Evolutionary conservation across 2,113 vertebrate genomes (phyloP).

Genomic region (Salvator merianae): DNA sequence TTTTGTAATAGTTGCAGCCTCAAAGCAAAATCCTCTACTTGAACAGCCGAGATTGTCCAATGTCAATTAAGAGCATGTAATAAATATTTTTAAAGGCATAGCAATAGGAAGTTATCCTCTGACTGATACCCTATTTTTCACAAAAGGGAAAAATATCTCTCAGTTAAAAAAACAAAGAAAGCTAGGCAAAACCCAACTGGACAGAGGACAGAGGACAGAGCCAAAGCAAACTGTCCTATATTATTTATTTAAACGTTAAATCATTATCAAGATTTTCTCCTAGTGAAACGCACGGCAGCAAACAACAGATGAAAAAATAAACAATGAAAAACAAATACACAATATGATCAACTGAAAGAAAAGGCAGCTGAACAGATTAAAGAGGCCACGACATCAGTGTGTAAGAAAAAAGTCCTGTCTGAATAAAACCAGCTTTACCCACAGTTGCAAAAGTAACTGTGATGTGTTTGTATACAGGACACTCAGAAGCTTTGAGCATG

Average conservation of each 20-base stretch:
- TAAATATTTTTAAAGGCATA: slow-evolving; percentile 14
- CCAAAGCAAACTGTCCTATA: background rate
- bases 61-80: background rate
- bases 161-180: slow-evolving; percentile 20
- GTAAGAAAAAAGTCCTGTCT: background rate
- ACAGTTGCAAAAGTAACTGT: too few relatives aligned
- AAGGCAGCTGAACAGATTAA: background rate
- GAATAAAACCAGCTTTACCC: background rate
- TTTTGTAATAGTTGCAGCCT: background rate
- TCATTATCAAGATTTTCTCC: background rate
- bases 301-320: background rate
- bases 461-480: too few relatives aligned
- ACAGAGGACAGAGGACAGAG: background rate
- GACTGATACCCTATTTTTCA: slow-evolving; percentile 31
- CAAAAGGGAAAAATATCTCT: background rate
- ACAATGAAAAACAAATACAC: background rate
- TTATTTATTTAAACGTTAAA: background rate
- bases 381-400: background rate
- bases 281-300: background rate
- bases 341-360: background rate
- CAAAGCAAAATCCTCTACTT: background rate
- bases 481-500: too few relatives aligned
- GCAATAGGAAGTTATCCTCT: slow-evolving; percentile 35
- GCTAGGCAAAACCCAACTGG: background rate
- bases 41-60: background rate